Conservation (phyloP, 2,888 invertebrate species). For the Mycalesis mineus region DNA sequence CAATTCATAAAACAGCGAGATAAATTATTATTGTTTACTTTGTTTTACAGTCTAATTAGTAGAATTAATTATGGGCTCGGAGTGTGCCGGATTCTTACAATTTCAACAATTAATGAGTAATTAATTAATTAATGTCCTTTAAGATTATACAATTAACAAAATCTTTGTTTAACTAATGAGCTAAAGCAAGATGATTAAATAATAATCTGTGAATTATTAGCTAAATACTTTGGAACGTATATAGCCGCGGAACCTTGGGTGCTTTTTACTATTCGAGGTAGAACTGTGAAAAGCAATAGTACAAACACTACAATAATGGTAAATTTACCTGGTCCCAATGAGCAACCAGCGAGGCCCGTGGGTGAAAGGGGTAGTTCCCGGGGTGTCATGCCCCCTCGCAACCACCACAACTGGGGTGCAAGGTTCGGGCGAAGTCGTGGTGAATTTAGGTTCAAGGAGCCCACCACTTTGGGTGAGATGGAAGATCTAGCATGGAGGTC, state of each 20-base stretch:
- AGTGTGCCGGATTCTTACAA: neutral
- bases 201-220: neutral
- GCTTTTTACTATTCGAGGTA: neutral
- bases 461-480: constrained; percentile 24
- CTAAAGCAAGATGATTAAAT: neutral
- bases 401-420: constrained; percentile 26
- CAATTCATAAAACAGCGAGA: neutral
- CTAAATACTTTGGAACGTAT: neutral
- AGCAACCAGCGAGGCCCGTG: constrained; percentile 8
- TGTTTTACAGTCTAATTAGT: neutral
- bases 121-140: neutral
- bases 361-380: constrained; percentile 12
- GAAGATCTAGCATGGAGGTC: constrained; percentile 26
- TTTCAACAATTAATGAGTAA: neutral
- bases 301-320: constrained; percentile 20
- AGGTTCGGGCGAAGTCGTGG: constrained; percentile 21
- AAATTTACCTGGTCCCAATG: constrained; percentile 11
- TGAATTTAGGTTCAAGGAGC: constrained; percentile 18
- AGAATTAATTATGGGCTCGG: neutral
- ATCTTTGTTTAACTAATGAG: neutral
- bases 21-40: neutral
- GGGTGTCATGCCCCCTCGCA: constrained; percentile 8
- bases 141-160: neutral
- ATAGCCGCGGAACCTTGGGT: neutral
- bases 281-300: neutral